A percentile compares a stretch with the other conserved stretches of the same genome.
Evolutionary conservation across 2,888 invertebrate species (phyloP).

Genomic region (Lasioglossum zephyrum): DNA sequence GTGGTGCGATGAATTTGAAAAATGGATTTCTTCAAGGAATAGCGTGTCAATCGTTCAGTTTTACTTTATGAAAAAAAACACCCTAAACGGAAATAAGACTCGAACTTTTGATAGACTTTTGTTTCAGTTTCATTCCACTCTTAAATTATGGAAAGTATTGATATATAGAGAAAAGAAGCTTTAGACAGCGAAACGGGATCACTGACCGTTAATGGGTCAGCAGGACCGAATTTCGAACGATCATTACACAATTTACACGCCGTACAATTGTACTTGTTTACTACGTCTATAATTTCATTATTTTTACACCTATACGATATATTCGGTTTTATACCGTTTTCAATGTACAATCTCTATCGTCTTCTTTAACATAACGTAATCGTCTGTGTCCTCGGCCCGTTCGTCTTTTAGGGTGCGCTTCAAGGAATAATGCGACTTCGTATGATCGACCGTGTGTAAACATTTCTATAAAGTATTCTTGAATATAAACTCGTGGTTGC

Average conservation of each 20-base stretch:
- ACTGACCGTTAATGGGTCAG: conserved; percentile 26
- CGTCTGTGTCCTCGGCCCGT: conserved; percentile 69
- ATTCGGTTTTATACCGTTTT: conserved; percentile 77
- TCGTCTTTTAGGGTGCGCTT: conserved; percentile 72
- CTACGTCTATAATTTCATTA: conserved; percentile 80
- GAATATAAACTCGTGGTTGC: conserved; percentile 15
- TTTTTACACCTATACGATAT: conserved; percentile 81
- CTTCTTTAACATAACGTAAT: conserved; percentile 71
- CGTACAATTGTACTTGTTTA: conserved; percentile 73
- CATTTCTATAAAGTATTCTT: conserved; percentile 29
- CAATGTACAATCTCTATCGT: conserved; percentile 79
- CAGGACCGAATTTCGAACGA: conserved; percentile 56
- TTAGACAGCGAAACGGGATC: background rate
- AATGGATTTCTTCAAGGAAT: background rate
- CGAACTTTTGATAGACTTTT: background rate
- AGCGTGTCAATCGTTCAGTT: background rate
- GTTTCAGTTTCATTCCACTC: background rate
- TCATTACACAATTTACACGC: conserved; percentile 64
- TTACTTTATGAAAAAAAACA: background rate
- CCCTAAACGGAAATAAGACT: background rate
- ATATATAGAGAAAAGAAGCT: background rate
- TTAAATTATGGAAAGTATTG: background rate
- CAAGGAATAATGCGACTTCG: conserved; percentile 68
- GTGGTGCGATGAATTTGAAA: background rate
- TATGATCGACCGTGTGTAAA: conserved; percentile 27